Evolutionary conservation across 2,113 vertebrate genomes (phyloP).

Genomic region (Zootoca vivipara): DNA sequence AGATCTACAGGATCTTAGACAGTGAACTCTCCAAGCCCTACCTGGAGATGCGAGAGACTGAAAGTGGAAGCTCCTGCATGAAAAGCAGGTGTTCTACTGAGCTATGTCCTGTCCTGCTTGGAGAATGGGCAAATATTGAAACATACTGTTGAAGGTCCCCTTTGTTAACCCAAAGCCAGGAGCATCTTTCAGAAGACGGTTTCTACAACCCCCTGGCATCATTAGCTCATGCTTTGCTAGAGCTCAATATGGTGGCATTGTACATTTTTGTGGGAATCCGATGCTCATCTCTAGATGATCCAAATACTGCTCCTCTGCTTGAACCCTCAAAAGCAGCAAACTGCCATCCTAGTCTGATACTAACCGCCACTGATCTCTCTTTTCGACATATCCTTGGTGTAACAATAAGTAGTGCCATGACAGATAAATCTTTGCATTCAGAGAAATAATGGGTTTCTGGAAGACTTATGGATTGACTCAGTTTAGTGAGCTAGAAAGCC

Average conservation of each 20-base stretch:
- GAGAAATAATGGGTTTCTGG: slow-evolving; percentile 28
- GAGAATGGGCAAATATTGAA: no score
- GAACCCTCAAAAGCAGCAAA: neutral
- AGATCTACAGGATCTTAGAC: no score
- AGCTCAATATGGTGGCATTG: neutral
- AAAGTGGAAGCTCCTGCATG: no score
- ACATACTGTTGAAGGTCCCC: no score
- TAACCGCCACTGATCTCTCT: neutral
- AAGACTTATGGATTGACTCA: neutral
- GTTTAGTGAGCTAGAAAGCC: slow-evolving; percentile 9
- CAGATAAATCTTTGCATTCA: slow-evolving; percentile 19
- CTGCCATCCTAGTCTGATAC: neutral
- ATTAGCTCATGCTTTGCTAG: neutral
- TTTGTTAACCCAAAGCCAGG: neutral
- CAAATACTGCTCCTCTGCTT: neutral
- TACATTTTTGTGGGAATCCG: neutral
- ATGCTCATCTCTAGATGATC: neutral
- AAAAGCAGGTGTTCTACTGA: no score
- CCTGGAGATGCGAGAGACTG: no score
- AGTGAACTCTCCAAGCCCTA: no score
- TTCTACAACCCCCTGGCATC: neutral
- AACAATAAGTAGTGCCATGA: slow-evolving; percentile 5
- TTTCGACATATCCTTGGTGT: slow-evolving; percentile 8
- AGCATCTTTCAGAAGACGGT: neutral
- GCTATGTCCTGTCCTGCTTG: no score